phyloP scores from a whole-genome alignment of 2,113 vertebrate genomes.

The Elephas maximus region DNA sequence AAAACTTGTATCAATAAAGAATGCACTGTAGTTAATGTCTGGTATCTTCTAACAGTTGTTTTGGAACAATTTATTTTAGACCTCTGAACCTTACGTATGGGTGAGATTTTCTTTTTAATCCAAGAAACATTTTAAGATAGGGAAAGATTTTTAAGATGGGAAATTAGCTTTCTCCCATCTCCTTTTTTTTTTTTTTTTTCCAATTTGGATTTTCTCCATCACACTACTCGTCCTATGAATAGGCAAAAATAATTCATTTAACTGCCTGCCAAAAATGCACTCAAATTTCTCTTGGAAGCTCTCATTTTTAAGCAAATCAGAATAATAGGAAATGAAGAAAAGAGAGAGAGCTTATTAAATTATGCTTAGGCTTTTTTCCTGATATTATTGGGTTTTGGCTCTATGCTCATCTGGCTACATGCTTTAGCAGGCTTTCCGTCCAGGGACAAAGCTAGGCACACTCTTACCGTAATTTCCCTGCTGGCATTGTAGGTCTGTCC shows the following conservation, averaged over 20 bases:
- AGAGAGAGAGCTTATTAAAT: background rate
- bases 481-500: background rate
- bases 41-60: background rate
- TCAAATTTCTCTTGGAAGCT: constrained; percentile 30
- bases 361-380: background rate
- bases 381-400: background rate
- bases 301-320: constrained; percentile 57
- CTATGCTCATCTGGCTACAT: background rate
- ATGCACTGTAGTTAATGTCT: background rate
- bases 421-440: background rate
- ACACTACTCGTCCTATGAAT: background rate
- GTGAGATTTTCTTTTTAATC: background rate
- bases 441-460: background rate
- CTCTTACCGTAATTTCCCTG: fast-evolving
- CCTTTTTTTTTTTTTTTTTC: background rate
- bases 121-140: constrained; percentile 9
- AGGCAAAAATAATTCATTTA: constrained; percentile 38
- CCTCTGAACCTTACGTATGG: background rate
- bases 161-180: background rate
- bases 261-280: constrained; percentile 44
- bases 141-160: no score
- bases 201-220: constrained; percentile 48
- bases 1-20: background rate
- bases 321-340: constrained; percentile 43
- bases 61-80: background rate